Conservation (phyloP, 2,888 invertebrate species). For the Xestoiulus laeticollis region DNA sequence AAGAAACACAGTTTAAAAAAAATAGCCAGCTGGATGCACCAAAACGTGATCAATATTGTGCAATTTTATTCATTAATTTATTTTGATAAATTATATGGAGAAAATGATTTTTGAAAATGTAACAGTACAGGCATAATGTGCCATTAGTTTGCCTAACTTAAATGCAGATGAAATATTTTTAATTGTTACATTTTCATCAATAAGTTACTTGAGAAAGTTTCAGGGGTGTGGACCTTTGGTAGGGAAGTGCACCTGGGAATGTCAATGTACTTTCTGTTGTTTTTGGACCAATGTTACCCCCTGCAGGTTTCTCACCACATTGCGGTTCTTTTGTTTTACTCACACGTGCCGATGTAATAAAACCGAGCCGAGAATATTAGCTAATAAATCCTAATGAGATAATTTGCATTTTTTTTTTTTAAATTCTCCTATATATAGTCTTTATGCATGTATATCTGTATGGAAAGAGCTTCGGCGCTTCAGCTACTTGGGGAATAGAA, state of each 20-base stretch:
- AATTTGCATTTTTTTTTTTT: slow-evolving; percentile 41
- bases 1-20: no score
- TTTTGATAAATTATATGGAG: no score
- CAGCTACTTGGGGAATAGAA: slow-evolving; percentile 31
- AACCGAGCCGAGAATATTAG: slow-evolving; percentile 29
- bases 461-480: background rate
- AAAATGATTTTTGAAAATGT: no score
- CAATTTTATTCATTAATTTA: no score
- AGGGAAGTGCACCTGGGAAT: slow-evolving; percentile 29
- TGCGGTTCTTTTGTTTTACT: slow-evolving; percentile 40
- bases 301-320: slow-evolving; percentile 31
- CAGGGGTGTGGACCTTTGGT: slow-evolving; percentile 23
- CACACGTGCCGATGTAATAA: slow-evolving; percentile 39
- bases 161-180: no score
- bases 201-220: background rate
- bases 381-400: slow-evolving; percentile 43
- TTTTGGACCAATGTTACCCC: slow-evolving; percentile 32
- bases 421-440: slow-evolving; percentile 8
- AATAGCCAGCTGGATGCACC: no score
- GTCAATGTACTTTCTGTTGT: slow-evolving; percentile 30
- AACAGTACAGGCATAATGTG: no score
- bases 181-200: no score
- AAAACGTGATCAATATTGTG: no score
- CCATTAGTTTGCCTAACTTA: no score
- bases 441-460: background rate